These are phyloP conservation scores for Agrypnus murinus DNA, from an alignment of 2,888 invertebrate genomes.

Conservation along the genomic window DNA sequence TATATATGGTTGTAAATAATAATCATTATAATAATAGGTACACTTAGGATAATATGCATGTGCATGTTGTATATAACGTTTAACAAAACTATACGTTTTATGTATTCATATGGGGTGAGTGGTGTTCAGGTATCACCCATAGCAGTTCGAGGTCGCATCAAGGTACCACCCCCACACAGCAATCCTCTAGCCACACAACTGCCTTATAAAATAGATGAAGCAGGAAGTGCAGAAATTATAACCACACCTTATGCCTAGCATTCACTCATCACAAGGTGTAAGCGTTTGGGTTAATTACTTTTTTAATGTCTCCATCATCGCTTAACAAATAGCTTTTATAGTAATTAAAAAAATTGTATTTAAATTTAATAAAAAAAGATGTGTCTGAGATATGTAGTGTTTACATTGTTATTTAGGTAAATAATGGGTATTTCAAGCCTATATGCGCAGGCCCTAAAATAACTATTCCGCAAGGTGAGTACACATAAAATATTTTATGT, in stretches of 20 bases:
- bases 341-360: not conserved
- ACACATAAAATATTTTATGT: not conserved
- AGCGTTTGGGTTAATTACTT: slow-evolving; percentile 44
- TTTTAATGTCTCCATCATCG: slow-evolving; percentile 33
- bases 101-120: slow-evolving; percentile 44
- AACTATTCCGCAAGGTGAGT: not conserved
- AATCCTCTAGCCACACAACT: slow-evolving; percentile 72
- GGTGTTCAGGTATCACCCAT: slow-evolving; percentile 56
- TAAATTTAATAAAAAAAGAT: too few relatives aligned
- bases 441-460: slow-evolving; percentile 1
- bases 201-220: slow-evolving; percentile 79
- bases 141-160: slow-evolving; percentile 63
- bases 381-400: slow-evolving; percentile 10
- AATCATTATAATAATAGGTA: too few relatives aligned
- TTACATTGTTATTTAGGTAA: slow-evolving; percentile 44
- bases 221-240: slow-evolving; percentile 73
- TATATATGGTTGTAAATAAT: too few relatives aligned
- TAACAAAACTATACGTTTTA: slow-evolving; percentile 7
- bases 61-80: slow-evolving; percentile 35
- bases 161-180: slow-evolving; percentile 67
- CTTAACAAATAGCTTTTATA: slow-evolving; percentile 21
- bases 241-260: slow-evolving; percentile 65
- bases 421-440: slow-evolving; percentile 40
- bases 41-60: too few relatives aligned
- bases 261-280: slow-evolving; percentile 45